Percentiles rank a stretch among this genome's conserved stretches.
Evolutionary conservation across 2,888 invertebrate genomes (phyloP).

Genomic region (Eristalis tenax): DNA sequence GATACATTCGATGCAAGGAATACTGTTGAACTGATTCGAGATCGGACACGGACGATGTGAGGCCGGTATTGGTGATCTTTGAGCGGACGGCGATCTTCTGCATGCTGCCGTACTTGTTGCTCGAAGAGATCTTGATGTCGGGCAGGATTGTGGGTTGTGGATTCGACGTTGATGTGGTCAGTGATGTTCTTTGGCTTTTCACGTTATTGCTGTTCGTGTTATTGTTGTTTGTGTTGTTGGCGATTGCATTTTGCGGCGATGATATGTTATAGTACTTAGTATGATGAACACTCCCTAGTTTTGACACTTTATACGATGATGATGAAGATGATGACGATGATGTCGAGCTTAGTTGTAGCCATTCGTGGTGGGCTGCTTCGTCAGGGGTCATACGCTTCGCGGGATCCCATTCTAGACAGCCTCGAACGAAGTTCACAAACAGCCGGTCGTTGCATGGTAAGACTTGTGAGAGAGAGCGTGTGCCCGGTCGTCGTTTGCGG

Average conservation of each 20-base stretch:
- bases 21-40: slow-evolving; percentile 81
- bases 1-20: slow-evolving; percentile 80
- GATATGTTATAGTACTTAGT: slow-evolving; percentile 78
- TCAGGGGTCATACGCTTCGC: slow-evolving; percentile 94
- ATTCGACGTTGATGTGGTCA: slow-evolving; percentile 74
- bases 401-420: slow-evolving; percentile 97
- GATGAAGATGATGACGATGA: slow-evolving; percentile 79
- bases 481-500: slow-evolving; percentile 93
- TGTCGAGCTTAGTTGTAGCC: slow-evolving; percentile 86
- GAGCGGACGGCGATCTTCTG: slow-evolving; percentile 80
- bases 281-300: slow-evolving; percentile 66
- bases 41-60: slow-evolving; percentile 79
- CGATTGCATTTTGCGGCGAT: slow-evolving; percentile 78
- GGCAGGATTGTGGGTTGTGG: slow-evolving; percentile 78
- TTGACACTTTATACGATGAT: slow-evolving; percentile 68
- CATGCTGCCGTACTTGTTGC: slow-evolving; percentile 80
- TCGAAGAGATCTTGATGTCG: slow-evolving; percentile 80
- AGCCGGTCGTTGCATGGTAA: slow-evolving; percentile 92
- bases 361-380: slow-evolving; percentile 94
- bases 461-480: slow-evolving; percentile 90
- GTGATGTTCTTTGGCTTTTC: slow-evolving; percentile 73
- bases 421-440: slow-evolving; percentile 94
- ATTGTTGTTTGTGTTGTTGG: slow-evolving; percentile 75
- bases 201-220: slow-evolving; percentile 76
- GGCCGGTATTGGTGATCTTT: slow-evolving; percentile 76